Conservation (phyloP, 2,888 invertebrate species). For the Dichetophora obliterata region DNA sequence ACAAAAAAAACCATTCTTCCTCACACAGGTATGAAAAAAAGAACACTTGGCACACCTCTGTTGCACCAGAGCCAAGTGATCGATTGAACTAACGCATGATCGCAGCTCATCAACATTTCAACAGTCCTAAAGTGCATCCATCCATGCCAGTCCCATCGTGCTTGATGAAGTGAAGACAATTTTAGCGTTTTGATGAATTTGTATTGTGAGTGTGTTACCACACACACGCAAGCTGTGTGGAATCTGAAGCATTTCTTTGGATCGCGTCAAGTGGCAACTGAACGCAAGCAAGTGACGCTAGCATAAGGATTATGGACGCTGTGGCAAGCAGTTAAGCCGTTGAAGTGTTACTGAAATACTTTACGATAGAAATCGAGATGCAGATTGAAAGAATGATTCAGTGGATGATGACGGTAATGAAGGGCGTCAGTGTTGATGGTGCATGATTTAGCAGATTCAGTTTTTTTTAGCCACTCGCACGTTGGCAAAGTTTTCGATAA, state of each 20-base stretch:
- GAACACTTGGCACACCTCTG: constrained; percentile 61
- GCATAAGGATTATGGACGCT: constrained; percentile 25
- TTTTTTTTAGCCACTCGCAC: not conserved
- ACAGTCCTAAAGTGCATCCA: constrained; percentile 14
- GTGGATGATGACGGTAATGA: not conserved
- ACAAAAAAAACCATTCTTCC: not conserved
- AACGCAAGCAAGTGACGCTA: not conserved
- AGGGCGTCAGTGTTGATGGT: not conserved
- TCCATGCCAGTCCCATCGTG: not conserved
- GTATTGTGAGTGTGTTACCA: constrained; percentile 9
- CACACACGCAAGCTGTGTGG: constrained; percentile 41
- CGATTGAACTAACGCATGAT: constrained; percentile 34
- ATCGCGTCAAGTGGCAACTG: constrained; percentile 22
- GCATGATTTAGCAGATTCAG: constrained; percentile 24
- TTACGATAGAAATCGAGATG: constrained; percentile 31
- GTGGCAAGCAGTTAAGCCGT: constrained; percentile 28
- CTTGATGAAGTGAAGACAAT: constrained; percentile 6
- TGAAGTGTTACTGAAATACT: constrained; percentile 32
- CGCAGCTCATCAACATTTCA: constrained; percentile 39
- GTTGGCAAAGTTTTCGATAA: no score
- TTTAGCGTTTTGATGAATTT: not conserved
- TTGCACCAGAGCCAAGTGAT: constrained; percentile 32
- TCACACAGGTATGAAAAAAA: not conserved
- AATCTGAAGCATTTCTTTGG: constrained; percentile 24
- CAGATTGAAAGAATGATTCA: not conserved